phyloP scores from a whole-genome alignment of 2,888 invertebrate species.

The Orthosia gothica region DNA sequence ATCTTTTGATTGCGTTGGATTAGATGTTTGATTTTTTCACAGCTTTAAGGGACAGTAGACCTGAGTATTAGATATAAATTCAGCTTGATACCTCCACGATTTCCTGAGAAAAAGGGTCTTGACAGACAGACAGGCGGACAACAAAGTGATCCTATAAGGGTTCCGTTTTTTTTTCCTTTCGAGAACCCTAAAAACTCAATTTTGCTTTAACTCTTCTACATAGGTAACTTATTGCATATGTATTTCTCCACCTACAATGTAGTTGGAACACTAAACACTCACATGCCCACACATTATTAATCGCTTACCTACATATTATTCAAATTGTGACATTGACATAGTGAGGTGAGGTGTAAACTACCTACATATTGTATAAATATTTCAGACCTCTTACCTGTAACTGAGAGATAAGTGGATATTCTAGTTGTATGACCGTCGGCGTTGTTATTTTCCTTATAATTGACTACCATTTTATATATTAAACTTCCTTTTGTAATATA shows the following conservation, averaged over 20 bases:
- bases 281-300: conserved; percentile 1
- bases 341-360: conserved; percentile 1
- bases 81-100: too few relatives aligned
- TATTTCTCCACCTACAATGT: neutral
- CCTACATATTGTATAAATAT: conserved; percentile 12
- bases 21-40: too few relatives aligned
- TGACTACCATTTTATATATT: neutral
- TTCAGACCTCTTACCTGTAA: conserved; percentile 12
- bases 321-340: conserved; percentile 35
- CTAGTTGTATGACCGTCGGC: conserved; percentile 9
- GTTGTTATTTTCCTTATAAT: conserved; percentile 12
- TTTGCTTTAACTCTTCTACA: neutral
- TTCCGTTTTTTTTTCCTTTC: too few relatives aligned
- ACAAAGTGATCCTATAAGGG: too few relatives aligned
- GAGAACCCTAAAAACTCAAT: too few relatives aligned
- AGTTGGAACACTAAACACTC: neutral
- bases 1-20: too few relatives aligned
- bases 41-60: too few relatives aligned
- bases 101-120: too few relatives aligned
- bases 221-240: neutral
- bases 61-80: too few relatives aligned
- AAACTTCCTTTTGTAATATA: neutral
- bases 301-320: conserved; percentile 18
- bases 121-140: too few relatives aligned
- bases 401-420: conserved; percentile 12